These are phyloP conservation scores for Phortica okadai DNA, from an alignment of 2,888 invertebrate genomes.

Conservation along the genomic window DNA sequence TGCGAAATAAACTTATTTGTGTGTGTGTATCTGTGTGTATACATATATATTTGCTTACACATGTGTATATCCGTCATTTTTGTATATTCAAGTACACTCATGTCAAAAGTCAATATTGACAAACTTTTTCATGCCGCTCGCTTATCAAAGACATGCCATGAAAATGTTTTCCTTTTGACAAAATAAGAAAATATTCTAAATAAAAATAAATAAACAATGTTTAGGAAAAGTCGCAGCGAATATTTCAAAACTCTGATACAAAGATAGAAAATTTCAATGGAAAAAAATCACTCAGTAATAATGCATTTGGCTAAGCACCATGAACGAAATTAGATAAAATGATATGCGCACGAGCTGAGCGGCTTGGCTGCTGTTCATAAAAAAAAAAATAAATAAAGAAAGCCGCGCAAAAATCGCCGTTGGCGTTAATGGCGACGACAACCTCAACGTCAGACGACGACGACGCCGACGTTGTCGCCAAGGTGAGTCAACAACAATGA, in stretches of 20 bases:
- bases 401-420: not conserved
- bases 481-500: not conserved
- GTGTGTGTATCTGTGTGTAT: not conserved
- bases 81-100: constrained; percentile 19
- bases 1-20: not conserved
- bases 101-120: constrained; percentile 28
- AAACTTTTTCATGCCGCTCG: not conserved
- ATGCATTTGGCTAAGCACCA: no score
- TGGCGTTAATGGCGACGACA: not conserved
- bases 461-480: not conserved
- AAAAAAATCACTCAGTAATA: no score
- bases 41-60: not conserved
- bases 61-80: not conserved
- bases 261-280: no score
- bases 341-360: no score
- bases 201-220: constrained; percentile 4
- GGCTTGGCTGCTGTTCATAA: no score
- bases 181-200: not conserved
- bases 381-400: no score
- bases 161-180: not conserved
- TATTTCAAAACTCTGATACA: no score
- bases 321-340: no score
- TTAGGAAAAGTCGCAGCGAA: no score
- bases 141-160: constrained; percentile 16
- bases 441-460: not conserved